These are phyloP conservation scores for Cephus sareptanus DNA, from an alignment of 2,888 invertebrate species.

Conservation along the genomic window DNA sequence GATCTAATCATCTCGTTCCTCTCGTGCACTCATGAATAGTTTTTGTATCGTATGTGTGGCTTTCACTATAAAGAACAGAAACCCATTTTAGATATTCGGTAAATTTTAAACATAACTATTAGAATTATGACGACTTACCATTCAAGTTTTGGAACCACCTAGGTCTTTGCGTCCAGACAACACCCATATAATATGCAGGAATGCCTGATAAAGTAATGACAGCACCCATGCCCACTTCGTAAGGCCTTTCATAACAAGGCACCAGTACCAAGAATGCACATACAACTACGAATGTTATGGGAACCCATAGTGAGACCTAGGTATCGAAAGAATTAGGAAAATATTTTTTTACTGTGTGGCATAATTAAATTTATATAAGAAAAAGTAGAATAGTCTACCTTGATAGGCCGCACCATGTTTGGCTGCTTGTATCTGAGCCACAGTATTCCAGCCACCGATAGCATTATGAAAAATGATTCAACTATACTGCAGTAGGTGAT, in stretches of 20 bases:
- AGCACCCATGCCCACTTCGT: slow-evolving; percentile 82
- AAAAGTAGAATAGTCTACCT: slow-evolving; percentile 68
- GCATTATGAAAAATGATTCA: slow-evolving; percentile 90
- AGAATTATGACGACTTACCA: slow-evolving; percentile 67
- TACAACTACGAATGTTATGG: slow-evolving; percentile 80
- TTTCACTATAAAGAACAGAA: slow-evolving; percentile 67
- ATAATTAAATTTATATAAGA: not conserved
- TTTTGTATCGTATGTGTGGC: slow-evolving; percentile 76
- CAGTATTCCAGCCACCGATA: slow-evolving; percentile 86
- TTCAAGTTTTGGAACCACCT: slow-evolving; percentile 70
- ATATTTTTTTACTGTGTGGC: not conserved
- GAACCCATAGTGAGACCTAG: slow-evolving; percentile 80
- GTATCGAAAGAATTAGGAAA: slow-evolving; percentile 13
- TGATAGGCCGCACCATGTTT: slow-evolving; percentile 84
- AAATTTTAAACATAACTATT: slow-evolving; percentile 10
- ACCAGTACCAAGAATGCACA: slow-evolving; percentile 83
- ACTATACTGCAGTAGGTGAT: slow-evolving; percentile 94
- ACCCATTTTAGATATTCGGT: slow-evolving; percentile 8
- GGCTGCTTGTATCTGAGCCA: slow-evolving; percentile 86
- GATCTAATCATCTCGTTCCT: slow-evolving; percentile 69
- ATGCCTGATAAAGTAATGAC: slow-evolving; percentile 85
- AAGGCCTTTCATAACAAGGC: slow-evolving; percentile 82
- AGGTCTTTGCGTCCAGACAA: slow-evolving; percentile 77
- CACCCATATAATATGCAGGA: slow-evolving; percentile 82
- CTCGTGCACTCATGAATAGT: slow-evolving; percentile 81